phyloP scores from a whole-genome alignment of 2,797 vertebrate genomes.

The Peromyscus attwateri region DNA sequence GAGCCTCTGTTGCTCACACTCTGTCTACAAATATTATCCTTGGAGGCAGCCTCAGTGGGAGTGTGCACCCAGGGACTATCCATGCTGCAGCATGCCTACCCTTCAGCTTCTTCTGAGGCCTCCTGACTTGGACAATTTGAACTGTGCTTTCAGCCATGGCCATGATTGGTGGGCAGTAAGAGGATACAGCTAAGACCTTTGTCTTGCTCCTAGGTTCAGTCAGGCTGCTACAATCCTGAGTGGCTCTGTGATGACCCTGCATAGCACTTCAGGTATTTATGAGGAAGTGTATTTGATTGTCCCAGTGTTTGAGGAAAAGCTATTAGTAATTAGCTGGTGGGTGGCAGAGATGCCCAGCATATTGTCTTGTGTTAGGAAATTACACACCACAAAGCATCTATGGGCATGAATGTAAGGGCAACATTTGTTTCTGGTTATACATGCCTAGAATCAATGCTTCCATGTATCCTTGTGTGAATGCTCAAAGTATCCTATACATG shows the following conservation, averaged over 20 bases:
- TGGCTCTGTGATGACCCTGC: neutral
- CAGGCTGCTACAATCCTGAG: neutral
- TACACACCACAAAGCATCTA: neutral
- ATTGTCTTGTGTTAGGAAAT: neutral
- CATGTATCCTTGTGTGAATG: neutral
- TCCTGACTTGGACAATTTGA: neutral
- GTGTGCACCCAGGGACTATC: neutral
- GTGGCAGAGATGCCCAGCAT: neutral
- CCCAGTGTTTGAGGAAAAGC: neutral
- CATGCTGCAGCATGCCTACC: neutral
- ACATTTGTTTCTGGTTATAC: neutral
- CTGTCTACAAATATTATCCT: conserved; percentile 73
- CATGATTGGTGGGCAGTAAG: neutral
- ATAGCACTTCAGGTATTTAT: neutral
- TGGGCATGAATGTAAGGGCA: neutral
- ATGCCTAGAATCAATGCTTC: neutral
- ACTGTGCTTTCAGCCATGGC: neutral
- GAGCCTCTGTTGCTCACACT: neutral
- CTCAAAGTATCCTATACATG: neutral
- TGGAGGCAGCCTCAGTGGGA: conserved; percentile 55
- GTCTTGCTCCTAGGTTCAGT: neutral
- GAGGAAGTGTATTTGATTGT: neutral
- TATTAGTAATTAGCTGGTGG: neutral
- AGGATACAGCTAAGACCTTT: neutral
- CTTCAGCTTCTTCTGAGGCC: neutral